Evolutionary conservation across 2,113 vertebrate genomes (phyloP).

Genomic region (Ctenomys sociabilis): DNA sequence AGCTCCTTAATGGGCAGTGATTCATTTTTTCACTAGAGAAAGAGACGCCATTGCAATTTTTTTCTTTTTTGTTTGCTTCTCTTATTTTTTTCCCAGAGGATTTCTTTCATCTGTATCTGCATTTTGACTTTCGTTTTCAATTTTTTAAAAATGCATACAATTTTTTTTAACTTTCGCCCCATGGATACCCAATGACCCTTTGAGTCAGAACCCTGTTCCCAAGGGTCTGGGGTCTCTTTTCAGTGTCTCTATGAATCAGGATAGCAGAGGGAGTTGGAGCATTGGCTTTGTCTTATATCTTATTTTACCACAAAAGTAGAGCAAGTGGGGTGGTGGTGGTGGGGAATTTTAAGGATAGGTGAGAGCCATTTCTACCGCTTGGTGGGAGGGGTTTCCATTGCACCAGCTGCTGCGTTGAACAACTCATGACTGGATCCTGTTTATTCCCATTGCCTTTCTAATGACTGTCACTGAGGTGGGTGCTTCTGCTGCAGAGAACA

Average conservation of each 20-base stretch:
- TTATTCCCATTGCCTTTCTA: not conserved
- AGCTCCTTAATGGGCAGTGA: not conserved
- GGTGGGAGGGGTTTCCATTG: not conserved
- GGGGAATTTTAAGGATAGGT: not conserved
- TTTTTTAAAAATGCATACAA: not conserved
- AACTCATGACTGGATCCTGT: accelerated
- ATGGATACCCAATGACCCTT: not conserved
- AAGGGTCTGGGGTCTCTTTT: not conserved
- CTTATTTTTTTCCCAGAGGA: not conserved
- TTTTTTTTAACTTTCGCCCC: not conserved
- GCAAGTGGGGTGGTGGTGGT: not conserved
- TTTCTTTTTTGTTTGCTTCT: conserved; percentile 24
- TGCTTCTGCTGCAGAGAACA: not conserved
- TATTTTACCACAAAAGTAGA: not conserved
- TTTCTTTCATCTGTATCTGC: conserved; percentile 26
- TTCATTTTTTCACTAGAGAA: not conserved
- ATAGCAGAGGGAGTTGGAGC: not conserved
- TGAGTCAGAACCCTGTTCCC: not conserved
- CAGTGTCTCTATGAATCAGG: not conserved
- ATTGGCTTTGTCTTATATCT: not conserved
- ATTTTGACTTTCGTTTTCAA: conserved; percentile 34
- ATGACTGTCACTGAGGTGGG: not conserved
- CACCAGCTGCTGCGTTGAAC: too few species aligned
- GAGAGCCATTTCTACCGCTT: not conserved
- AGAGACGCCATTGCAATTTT: not conserved